Evolutionary conservation across 1,140 invertebrate genomes (phyloP).

Genomic region (Rhopalosiphum padi): DNA sequence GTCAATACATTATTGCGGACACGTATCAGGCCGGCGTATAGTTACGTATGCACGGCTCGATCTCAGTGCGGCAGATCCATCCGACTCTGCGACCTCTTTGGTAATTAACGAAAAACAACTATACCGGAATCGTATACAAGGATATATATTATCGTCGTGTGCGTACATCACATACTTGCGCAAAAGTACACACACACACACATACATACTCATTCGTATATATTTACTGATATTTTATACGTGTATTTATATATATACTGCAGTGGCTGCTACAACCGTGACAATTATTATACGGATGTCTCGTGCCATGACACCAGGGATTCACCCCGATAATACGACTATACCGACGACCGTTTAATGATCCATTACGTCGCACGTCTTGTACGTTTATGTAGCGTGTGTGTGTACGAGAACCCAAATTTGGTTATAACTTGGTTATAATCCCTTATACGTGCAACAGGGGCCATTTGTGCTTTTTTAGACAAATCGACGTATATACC

Average conservation of each 20-base stretch:
- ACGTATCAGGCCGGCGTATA: constrained; percentile 21
- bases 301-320: constrained; percentile 29
- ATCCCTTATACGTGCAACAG: not conserved
- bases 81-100: constrained; percentile 38
- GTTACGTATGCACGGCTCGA: constrained; percentile 51
- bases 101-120: constrained; percentile 55
- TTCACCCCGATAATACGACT: not conserved
- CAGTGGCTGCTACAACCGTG: not conserved
- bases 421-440: not conserved
- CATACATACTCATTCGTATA: too few relatives aligned
- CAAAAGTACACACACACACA: not conserved
- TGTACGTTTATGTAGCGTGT: not conserved
- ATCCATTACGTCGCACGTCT: not conserved
- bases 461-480: not conserved
- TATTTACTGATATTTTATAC: not conserved
- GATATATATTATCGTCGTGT: not conserved
- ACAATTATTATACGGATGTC: not conserved
- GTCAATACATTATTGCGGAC: constrained; percentile 44
- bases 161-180: not conserved
- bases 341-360: not conserved
- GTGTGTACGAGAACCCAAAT: not conserved
- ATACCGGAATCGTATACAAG: constrained; percentile 40
- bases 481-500: not conserved
- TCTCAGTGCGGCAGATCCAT: constrained; percentile 31
- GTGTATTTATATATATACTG: not conserved